Conservation (phyloP, 1,140 invertebrate species). For the Streblospio benedicti region DNA sequence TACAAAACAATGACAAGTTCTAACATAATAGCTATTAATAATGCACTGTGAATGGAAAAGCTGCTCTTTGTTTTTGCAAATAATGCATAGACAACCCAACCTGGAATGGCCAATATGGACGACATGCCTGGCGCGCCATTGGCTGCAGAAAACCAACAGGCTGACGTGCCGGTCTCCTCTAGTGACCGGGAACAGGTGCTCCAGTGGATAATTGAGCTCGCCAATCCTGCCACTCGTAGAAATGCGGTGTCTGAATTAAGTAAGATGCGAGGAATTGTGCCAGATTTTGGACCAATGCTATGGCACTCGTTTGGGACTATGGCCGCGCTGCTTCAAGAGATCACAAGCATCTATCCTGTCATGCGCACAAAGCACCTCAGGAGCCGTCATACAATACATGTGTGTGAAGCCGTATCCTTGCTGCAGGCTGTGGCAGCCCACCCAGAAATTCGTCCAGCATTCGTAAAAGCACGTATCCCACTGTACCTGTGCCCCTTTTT, state of each 20-base stretch:
- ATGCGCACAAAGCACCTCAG: constrained; percentile 92
- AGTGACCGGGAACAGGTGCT: constrained; percentile 77
- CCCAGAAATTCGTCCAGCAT: constrained; percentile 88
- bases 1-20: too few relatives aligned
- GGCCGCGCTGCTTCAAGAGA: constrained; percentile 81
- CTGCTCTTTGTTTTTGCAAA: too few relatives aligned
- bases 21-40: too few relatives aligned
- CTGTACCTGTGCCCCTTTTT: constrained; percentile 97
- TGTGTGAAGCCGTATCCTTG: constrained; percentile 94
- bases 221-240: constrained; percentile 86
- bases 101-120: too few relatives aligned
- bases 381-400: constrained; percentile 69
- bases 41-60: too few relatives aligned
- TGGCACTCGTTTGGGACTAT: constrained; percentile 99
- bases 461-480: constrained; percentile 89
- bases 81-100: too few relatives aligned
- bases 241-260: constrained; percentile 90
- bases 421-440: constrained; percentile 99
- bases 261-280: constrained; percentile 92
- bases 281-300: constrained; percentile 91
- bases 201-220: constrained; percentile 90
- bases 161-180: neutral
- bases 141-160: neutral
- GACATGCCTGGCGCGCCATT: too few relatives aligned
- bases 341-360: constrained; percentile 91